phyloP scores from a whole-genome alignment of 92 coral and sea anemone genomes.

The Plumapathes pennacea region DNA sequence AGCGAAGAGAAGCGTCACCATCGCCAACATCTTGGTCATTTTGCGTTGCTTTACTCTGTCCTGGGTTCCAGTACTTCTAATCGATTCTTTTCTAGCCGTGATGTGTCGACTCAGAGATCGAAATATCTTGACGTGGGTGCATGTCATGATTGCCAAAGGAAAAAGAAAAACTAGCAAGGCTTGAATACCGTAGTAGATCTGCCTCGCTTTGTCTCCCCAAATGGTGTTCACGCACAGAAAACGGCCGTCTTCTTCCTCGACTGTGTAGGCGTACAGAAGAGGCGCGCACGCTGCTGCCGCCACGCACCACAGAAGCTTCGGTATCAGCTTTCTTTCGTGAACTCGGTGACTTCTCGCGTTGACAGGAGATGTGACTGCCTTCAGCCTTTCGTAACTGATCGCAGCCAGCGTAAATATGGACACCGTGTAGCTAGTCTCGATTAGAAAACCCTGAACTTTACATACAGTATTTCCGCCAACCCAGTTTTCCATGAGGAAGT shows the following conservation, averaged over 20 bases:
- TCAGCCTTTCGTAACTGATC: slow-evolving; percentile 25
- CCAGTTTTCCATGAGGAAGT: slow-evolving; percentile 15
- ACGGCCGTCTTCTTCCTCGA: slow-evolving; percentile 7
- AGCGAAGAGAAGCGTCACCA: slow-evolving; percentile 46
- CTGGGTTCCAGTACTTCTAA: slow-evolving; percentile 1
- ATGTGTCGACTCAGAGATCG: slow-evolving; percentile 10
- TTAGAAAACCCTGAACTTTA: slow-evolving; percentile 14
- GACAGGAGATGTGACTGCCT: slow-evolving; percentile 34
- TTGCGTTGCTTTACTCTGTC: slow-evolving; percentile 52
- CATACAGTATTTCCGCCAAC: slow-evolving; percentile 12
- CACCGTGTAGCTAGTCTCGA: slow-evolving; percentile 25
- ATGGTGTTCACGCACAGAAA: slow-evolving; percentile 23
- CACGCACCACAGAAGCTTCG: slow-evolving; percentile 20
- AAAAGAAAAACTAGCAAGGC: slow-evolving; percentile 24
- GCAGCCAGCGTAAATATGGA: slow-evolving; percentile 42
- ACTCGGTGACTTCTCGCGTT: background rate
- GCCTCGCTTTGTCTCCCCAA: slow-evolving; percentile 30
- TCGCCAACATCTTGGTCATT: slow-evolving; percentile 65
- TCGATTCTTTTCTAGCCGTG: background rate
- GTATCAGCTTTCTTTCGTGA: background rate
- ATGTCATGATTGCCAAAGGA: slow-evolving; percentile 30
- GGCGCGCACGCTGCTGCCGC: slow-evolving; percentile 13
- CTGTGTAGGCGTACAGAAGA: slow-evolving; percentile 29
- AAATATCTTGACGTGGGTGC: slow-evolving; percentile 33
- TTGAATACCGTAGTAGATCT: slow-evolving; percentile 37